Conservation (phyloP, 2,113 vertebrate species). For the Corythaeola cristata region DNA sequence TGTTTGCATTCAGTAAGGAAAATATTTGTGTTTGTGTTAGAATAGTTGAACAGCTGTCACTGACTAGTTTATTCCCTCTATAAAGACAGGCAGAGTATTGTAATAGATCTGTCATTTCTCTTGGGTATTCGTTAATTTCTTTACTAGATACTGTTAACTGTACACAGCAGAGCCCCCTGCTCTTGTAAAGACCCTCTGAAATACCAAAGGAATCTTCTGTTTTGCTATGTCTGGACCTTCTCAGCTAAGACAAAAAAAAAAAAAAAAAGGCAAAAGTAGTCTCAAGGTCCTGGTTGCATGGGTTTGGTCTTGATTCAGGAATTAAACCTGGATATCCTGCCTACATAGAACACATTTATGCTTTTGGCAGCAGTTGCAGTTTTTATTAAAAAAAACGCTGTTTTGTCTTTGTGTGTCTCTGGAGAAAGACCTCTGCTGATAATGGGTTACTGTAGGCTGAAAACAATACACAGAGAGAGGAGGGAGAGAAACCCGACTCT, state of each 20-base stretch:
- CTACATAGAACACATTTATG: not conserved
- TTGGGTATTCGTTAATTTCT: not conserved
- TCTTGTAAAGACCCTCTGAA: not conserved
- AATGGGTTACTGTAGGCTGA: not conserved
- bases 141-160: not conserved
- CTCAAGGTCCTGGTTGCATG: not conserved
- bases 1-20: not conserved
- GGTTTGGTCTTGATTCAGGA: not conserved
- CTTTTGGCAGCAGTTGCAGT: not conserved
- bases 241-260: not conserved
- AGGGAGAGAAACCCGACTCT: not conserved
- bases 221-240: not conserved
- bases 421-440: not conserved
- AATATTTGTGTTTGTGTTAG: not conserved
- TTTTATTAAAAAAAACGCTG: not conserved
- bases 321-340: not conserved
- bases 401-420: not conserved
- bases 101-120: not conserved
- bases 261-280: not conserved
- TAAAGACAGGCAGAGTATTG: not conserved
- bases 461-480: not conserved
- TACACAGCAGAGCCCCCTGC: slow-evolving; percentile 37
- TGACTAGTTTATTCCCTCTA: not conserved
- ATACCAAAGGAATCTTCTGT: not conserved
- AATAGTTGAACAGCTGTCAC: not conserved